Evolutionary conservation across 2,888 invertebrate species (phyloP), one percentile per base, ranked within the genome.

Genomic region (Poecilus cupreus): DNA sequence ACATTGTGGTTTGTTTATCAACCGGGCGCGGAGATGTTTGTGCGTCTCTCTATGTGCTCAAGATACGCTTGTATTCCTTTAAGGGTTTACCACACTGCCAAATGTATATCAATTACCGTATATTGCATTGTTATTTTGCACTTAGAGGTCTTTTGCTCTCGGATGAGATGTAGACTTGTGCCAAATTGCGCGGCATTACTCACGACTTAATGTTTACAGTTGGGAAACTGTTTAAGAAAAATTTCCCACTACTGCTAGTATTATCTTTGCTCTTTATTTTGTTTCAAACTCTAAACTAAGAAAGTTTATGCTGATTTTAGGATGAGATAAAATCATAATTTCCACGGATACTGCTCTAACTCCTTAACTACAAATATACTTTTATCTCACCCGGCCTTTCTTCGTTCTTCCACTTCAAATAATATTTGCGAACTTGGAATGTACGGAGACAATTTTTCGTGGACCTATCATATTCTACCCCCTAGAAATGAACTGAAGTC

Each of bases 1-100:
- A 77, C 77, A 77, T 43, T 77, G 77, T 77, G 77, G 77, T 77
- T 64, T 77, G 77, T 77, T 77, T 77, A 77, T 77, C 77, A 77
- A 77, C 46, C 22, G 13, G 32, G 1, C 32, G n/a, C 46, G 46
- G 46, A 72, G 72, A 72, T 46, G 46, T 72, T 72, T 72, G 64
- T 68, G 46, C 72, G 68, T 68, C 37, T 37, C 64, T 64, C 37
- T n/a, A 43, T 68, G 18, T 18, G 24, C 46, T 72, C 16, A 46
- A 72, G 72, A 72, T 46, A 72, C 72, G 72, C 22, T 72, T 72
- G 72, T 72, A 46, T 43, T 68, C 46, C 75, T 76, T 76, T 60
- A 79, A 79, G 70, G 79, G 51, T 79, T 51, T 72, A 72, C 57
- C 80, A 39, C 70, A 46, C 18, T 80, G 72, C 72, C 72, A 72